Percentiles rank a stretch among this genome's conserved stretches.
Evolutionary conservation across 2,888 invertebrate genomes (phyloP).

Genomic region (Tachina grossa): DNA sequence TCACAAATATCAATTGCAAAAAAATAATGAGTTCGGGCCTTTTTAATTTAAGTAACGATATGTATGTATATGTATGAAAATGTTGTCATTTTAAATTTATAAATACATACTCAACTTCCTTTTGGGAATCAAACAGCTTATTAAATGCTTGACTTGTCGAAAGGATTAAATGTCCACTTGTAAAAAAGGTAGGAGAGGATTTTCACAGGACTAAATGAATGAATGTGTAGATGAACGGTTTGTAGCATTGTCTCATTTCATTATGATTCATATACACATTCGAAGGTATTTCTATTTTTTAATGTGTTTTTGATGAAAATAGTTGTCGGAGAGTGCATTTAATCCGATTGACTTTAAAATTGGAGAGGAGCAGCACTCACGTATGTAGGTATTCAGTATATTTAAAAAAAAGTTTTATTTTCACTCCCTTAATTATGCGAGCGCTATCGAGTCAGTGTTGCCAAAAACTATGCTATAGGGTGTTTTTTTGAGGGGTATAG

Average conservation of each 20-base stretch:
- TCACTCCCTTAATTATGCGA: too few species aligned
- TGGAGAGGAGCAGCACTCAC: background rate
- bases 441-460: too few species aligned
- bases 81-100: background rate
- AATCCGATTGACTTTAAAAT: constrained; percentile 68
- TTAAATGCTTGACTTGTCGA: constrained; percentile 76
- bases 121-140: constrained; percentile 78
- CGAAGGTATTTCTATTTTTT: constrained; percentile 8
- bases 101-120: constrained; percentile 9
- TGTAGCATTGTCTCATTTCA: background rate
- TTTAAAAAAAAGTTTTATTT: too few species aligned
- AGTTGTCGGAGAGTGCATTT: constrained; percentile 54
- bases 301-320: constrained; percentile 19
- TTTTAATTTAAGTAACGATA: too few species aligned
- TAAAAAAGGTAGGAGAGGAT: background rate
- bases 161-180: constrained; percentile 56
- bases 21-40: too few species aligned
- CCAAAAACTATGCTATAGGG: too few species aligned
- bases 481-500: too few species aligned
- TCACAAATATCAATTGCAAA: too few species aligned
- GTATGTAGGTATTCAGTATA: background rate
- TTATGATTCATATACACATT: background rate
- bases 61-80: background rate
- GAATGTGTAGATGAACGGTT: constrained; percentile 1
- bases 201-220: constrained; percentile 8